Base-by-base conservation (phyloP, 2,797 vertebrate species). In the Gallirallus australis region DNA sequence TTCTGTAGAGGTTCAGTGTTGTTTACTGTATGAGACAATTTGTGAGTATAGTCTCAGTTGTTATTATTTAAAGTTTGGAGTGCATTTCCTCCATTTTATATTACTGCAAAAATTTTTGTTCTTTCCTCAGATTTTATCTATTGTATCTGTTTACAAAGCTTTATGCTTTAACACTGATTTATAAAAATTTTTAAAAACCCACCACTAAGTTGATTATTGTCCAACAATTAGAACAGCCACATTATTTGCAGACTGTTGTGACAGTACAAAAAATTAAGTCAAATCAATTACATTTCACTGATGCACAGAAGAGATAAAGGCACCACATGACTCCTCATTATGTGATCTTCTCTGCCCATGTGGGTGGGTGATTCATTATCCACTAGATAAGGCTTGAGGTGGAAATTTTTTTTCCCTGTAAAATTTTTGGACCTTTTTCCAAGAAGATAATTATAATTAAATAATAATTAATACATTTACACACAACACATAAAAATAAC, bases 401-500 rank as follows among this genome's bases (percentile, higher is more conserved):
- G 65, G 61, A 68, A 60, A 21, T 35, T 35, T 37, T 47, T 70
- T 72, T 50, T 20, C 42, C 65, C 8, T 37, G 42, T 60, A 25
- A 70, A 30, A 73, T 61, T 86, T 54, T 37, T 92, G 39, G 42
- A 80, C 17, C 5, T 80, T 93, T 84, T 94, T 30, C 60, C 71
- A 69, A 20, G 2, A 72, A 89, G 10, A 21, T 37, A 19, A 37
- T 50, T 52, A n/a, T 15, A 80, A 45, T 86, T 53, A 80, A 91
- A 87, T 64, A 76, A 68, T 31, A 9, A 82, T 63, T 63, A 85
- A 64, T 60, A 42, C 6, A 63, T 42, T 64, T 76, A 70, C 19
- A 72, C 48, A 52, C 35, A 90, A 92, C 23, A 79, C 24, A 86
- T 16, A 88, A 78, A 96, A 96, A 52, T 56, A 84, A 57, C 35